Conservation (phyloP, 92 coral and sea anemone genomes). For the Meandrina meandrites region DNA sequence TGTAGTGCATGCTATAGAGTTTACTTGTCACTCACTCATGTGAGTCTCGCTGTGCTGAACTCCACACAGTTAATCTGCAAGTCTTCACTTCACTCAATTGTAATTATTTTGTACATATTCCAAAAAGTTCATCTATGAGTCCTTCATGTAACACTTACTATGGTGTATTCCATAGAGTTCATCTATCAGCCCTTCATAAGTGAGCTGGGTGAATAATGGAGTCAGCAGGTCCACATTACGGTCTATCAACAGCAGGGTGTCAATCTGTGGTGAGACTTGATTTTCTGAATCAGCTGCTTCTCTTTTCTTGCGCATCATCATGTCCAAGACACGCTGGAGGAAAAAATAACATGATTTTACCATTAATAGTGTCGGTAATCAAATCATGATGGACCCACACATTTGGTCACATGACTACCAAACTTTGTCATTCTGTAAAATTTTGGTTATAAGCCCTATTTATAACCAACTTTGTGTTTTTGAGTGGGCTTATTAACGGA, state of each 20-base stretch:
- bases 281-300: constrained; percentile 88
- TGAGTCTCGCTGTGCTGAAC: no score
- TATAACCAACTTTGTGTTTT: no score
- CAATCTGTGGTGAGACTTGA: constrained; percentile 93
- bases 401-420: no score
- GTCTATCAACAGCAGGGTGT: constrained; percentile 83
- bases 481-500: no score
- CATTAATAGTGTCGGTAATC: neutral
- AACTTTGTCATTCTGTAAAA: no score
- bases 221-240: constrained; percentile 89
- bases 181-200: constrained; percentile 98
- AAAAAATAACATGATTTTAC: neutral
- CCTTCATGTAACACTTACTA: constrained; percentile 65
- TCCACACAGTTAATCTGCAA: no score
- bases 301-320: constrained; percentile 94
- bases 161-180: constrained; percentile 91
- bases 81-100: no score
- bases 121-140: neutral
- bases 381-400: neutral
- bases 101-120: no score
- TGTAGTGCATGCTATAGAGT: no score
- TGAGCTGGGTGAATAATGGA: constrained; percentile 93
- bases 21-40: no score
- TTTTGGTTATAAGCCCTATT: no score
- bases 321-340: constrained; percentile 83